Evolutionary conservation across 2,113 vertebrate species (phyloP), one percentile per base, ranked within the genome.

Genomic region (Nesogale talazaci): DNA sequence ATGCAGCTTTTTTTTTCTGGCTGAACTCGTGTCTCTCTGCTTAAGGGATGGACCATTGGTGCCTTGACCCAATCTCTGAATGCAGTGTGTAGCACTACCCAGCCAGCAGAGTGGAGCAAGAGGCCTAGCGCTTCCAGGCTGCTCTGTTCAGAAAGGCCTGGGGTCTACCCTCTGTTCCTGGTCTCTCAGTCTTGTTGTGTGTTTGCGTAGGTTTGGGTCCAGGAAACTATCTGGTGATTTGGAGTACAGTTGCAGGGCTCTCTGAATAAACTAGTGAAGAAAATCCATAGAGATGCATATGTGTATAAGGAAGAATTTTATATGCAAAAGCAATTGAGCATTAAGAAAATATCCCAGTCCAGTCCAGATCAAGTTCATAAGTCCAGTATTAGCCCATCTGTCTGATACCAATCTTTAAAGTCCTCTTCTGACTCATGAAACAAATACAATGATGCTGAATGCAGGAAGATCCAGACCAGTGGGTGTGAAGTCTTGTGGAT

Each of bases 21-120:
- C 75, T 95, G 74, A 70, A 61, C 20, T 65, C n/a, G 78, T 65
- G 46, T 83, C 86, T 56, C 4, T 70, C 52, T 46, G 89, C 96
- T 86, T 89, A 92, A 97, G 96, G 88, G 63, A 36, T 72, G 91
- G 52, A n/a, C 59, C 95, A 89, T 96, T 90, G 90, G 3, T 75
- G 83, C 52, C 93, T 95, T 96, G 92, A 72, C 92, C 10, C 84
- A 89, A 87, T 82, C 63, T 57, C 42, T 92, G 86, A 91, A 88
- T 59, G 87, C 80, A 77, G 31, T 95, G 88, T 92, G 7, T 27
- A 95, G 69, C 52, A 63, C 93, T 31, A 65, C 40, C 31, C 23
- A 74, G 34, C 19, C 34, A 22, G 52, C 38, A 3, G 1, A 23
- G 61, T 23, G 34, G 14, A 72, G 5, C 19, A 67, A 56, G n/a